These are phyloP conservation scores for Nebria salina DNA, from an alignment of 2,888 invertebrate genomes.

Conservation along the genomic window DNA sequence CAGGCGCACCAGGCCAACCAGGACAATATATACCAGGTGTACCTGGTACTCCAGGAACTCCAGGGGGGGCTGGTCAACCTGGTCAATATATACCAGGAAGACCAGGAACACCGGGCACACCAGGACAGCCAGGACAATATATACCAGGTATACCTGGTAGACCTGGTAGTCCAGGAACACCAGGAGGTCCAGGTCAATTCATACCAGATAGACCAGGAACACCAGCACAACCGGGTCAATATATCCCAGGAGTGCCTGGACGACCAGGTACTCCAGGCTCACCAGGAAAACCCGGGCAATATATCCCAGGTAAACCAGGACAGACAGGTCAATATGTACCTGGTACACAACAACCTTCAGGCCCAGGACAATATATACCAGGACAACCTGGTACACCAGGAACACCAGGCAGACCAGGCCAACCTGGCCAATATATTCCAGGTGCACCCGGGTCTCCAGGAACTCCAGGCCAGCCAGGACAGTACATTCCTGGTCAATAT, in stretches of 20 bases:
- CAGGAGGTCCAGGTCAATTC: constrained; percentile 58
- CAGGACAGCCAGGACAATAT: constrained; percentile 34
- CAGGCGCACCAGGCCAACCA: constrained; percentile 47
- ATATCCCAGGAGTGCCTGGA: constrained; percentile 49
- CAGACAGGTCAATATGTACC: constrained; percentile 15
- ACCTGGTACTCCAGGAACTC: constrained; percentile 59
- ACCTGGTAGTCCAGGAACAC: constrained; percentile 59
- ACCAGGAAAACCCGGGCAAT: constrained; percentile 48
- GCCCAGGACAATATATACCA: constrained; percentile 47
- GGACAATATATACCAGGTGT: constrained; percentile 48
- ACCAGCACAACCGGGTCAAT: constrained; percentile 42
- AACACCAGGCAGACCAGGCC: constrained; percentile 53
- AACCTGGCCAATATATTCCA: constrained; percentile 51
- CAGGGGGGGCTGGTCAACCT: constrained; percentile 50
- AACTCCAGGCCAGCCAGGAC: constrained; percentile 50
- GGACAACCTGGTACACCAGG: constrained; percentile 52
- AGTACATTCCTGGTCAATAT: constrained; percentile 49
- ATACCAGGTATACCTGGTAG: constrained; percentile 65
- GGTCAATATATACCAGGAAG: constrained; percentile 48
- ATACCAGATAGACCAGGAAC: constrained; percentile 58
- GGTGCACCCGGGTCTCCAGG: constrained; percentile 46
- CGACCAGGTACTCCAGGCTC: constrained; percentile 48
- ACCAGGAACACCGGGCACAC: constrained; percentile 45
- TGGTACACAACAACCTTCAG: constrained; percentile 6
- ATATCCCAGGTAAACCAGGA: constrained; percentile 49